Percentiles rank a stretch among this genome's conserved stretches.
Conservation (phyloP, 2,797 vertebrate genomes). For the Hirundo rustica region DNA sequence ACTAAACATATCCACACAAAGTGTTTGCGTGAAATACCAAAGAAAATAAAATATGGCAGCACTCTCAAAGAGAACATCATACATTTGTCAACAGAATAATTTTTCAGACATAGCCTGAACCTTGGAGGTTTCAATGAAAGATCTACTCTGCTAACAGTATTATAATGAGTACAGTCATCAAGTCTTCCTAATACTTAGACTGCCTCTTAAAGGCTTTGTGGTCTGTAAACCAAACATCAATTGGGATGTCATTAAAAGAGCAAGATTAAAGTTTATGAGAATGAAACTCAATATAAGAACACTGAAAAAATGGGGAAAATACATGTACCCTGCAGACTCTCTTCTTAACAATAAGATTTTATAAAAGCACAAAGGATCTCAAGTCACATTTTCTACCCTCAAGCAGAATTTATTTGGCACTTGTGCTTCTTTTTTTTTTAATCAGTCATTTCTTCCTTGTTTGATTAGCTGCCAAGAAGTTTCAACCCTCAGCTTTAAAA, state of each 20-base stretch:
- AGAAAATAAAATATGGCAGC: background rate
- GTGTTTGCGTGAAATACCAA: background rate
- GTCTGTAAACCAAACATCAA: constrained; percentile 6
- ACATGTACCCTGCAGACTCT: background rate
- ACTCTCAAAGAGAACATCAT: background rate
- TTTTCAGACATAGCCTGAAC: background rate
- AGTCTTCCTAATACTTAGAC: background rate
- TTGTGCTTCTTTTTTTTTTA: background rate
- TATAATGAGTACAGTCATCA: background rate
- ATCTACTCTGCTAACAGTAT: background rate
- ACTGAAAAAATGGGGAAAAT: background rate
- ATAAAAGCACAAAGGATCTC: background rate
- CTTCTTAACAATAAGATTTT: background rate
- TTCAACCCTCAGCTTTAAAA: constrained; percentile 5
- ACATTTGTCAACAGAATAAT: background rate
- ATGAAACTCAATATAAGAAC: background rate
- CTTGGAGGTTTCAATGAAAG: background rate
- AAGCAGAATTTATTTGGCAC: background rate
- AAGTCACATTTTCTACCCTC: background rate
- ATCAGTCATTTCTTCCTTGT: constrained; percentile 16
- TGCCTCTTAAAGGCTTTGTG: background rate
- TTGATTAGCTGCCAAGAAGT: constrained; percentile 40
- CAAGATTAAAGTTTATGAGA: background rate
- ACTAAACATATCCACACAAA: background rate
- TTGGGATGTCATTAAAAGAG: background rate